These are phyloP conservation scores for Apocheima hispidaria DNA, from an alignment of 2,888 invertebrate genomes.

Conservation along the genomic window DNA sequence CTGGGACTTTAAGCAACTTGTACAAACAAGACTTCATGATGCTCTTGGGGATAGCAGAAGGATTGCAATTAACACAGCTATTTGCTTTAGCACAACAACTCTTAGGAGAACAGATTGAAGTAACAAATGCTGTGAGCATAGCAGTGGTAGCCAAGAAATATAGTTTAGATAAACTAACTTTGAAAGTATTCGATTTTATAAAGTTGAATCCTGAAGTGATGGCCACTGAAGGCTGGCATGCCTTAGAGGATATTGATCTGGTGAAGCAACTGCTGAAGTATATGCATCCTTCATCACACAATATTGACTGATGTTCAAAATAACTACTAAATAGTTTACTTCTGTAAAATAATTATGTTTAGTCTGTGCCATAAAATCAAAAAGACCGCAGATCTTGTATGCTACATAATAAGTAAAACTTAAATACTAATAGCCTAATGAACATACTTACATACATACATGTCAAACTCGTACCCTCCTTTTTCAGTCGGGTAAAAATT, in stretches of 20 bases:
- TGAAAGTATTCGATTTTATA: constrained; percentile 64
- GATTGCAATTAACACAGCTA: constrained; percentile 61
- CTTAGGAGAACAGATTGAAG: constrained; percentile 60
- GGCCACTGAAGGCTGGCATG: constrained; percentile 65
- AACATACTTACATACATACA: too few species aligned
- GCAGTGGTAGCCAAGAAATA: constrained; percentile 69
- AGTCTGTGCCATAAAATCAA: too few species aligned
- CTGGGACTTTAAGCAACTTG: constrained; percentile 65
- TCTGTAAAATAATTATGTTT: background rate
- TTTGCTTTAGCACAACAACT: constrained; percentile 58
- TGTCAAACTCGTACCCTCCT: too few species aligned
- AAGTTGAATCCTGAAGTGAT: constrained; percentile 64
- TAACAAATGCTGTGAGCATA: constrained; percentile 68
- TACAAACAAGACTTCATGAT: constrained; percentile 59
- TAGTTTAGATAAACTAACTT: constrained; percentile 58
- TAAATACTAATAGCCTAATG: too few species aligned
- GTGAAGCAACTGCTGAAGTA: constrained; percentile 66
- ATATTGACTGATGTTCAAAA: constrained; percentile 22
- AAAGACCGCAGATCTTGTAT: too few species aligned
- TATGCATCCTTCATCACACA: constrained; percentile 24
- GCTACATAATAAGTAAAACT: too few species aligned
- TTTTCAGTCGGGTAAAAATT: too few species aligned
- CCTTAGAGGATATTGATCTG: constrained; percentile 67
- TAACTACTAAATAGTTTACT: background rate
- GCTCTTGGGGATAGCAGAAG: constrained; percentile 63